Evolutionary conservation across 1,140 invertebrate species (phyloP), one percentile per base, ranked within the genome.

Genomic region (Panulirus ornatus): DNA sequence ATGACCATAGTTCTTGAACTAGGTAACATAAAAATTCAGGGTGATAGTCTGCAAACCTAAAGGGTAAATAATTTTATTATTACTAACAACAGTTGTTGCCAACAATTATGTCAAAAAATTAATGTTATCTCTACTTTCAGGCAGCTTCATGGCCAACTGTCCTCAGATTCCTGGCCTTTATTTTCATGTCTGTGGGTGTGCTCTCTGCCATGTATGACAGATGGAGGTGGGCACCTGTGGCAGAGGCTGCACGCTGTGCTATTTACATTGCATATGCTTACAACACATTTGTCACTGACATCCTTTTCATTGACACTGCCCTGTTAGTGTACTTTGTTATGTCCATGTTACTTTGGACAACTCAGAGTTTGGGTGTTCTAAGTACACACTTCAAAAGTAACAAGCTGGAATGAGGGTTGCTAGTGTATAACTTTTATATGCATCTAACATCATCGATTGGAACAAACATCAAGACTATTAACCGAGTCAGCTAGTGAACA

Each of bases 241-340:
- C 82, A 11, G 82, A 84, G 58, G 82, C 58, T 27, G 54, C 44
- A 16, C 58, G 82, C 19, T 84, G 82, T 22, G 42, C 58, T 70
- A 38, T 30, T 6, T 84, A 36, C 82, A 22, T 44, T 9, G 5
- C 42, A 14, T 58, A 84, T 42, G 58, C 63, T 6, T 58, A n/a
- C 3, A 36, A 22, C 58, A 36, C 38, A 5, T 38, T 30, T 0
- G 27, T 70, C 30, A 84, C 82, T 63, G 36, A 34, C 36, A 27
- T 44, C 27, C 38, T 27, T 22, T 5, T 36, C 34, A 11, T 84
- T 5, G 82, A 84, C 82, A 30, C 19, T 42, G 38, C 58, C 11
- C 58, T 84, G 36, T 11, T 42, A 8, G 16, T 84, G 19, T 84
- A 8, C 27, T 71, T 70, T 42, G 30, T 9, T 14, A 2, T 44